Base-by-base conservation (phyloP, 2,113 vertebrate genomes). In the Xiphophorus hellerii region DNA sequence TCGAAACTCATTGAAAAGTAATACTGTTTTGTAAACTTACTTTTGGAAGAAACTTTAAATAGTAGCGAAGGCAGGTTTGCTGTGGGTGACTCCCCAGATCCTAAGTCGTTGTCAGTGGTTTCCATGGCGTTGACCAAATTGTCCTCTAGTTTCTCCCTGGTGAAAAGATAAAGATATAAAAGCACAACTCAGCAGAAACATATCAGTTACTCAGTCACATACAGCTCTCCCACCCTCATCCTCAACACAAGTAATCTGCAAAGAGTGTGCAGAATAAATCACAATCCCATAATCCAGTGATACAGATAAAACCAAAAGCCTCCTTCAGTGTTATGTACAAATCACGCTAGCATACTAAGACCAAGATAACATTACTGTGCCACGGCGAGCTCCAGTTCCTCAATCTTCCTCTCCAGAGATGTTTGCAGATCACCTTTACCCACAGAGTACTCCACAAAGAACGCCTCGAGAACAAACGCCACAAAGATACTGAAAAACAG, bases 391-490 rank as follows among this genome's bases (percentile, higher is more conserved):
- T 96, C 93, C 27, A 98, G 95, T 72, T 99, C 97, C 86, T 97
- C 94, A 15, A 99, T 98, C 85, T 97, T 99, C 92, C 80, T 97
- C 90, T 99, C 97, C 3, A 99, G 94, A 7, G 96, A 95, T 0
- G 95, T 97, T 92, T 98, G 97, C 13, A 98, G 92, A 81, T 96
- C 94, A n/a, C 95, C 96, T 78, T 97, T 98, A 63, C 96, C 96
- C 54, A 98, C 66, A 0, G 96, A 96, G 74, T 98, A 98, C 60
- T 97, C 97, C 84, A 99, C 95, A 76, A 98, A 96, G 92, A 99
- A 99, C 0, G 97, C 97, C 88, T 99, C 97, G 73, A 98, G 87
- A 62, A 98, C 95, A 74, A 99, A 98, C 0, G 97, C 97, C 84
- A 98, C 94, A 0, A 99, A 98, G 87, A 99, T 98, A n/a, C 97